These are phyloP conservation scores for Fopius arisanus DNA, from an alignment of 1,140 invertebrate species.

Conservation along the genomic window DNA sequence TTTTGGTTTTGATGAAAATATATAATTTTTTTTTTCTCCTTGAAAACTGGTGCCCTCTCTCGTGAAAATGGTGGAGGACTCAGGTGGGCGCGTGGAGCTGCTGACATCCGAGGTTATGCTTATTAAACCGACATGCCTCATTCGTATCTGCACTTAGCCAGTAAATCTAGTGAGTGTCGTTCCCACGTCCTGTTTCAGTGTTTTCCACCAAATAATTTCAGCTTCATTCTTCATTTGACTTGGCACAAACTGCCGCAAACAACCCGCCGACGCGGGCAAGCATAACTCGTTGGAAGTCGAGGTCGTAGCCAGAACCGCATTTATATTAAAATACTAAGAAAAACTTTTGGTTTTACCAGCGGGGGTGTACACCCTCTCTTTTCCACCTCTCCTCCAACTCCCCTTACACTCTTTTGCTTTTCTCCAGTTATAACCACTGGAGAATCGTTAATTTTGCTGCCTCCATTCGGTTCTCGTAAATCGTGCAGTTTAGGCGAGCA, in stretches of 20 bases:
- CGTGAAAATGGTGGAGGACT: too few relatives aligned
- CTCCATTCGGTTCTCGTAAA: constrained; percentile 66
- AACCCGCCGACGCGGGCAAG: constrained; percentile 45
- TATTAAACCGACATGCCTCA: constrained; percentile 29
- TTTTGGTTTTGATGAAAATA: too few relatives aligned
- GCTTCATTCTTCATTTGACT: constrained; percentile 67
- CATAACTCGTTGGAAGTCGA: constrained; percentile 41
- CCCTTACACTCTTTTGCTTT: constrained; percentile 1
- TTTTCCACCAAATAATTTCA: constrained; percentile 66
- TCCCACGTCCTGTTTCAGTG: constrained; percentile 66
- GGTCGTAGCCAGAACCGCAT: constrained; percentile 49
- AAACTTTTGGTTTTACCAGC: constrained; percentile 43
- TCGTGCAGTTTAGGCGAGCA: constrained; percentile 42
- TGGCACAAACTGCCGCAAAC: constrained; percentile 67
- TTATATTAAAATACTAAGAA: constrained; percentile 67
- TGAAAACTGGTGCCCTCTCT: too few relatives aligned
- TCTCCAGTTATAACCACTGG: constrained; percentile 30
- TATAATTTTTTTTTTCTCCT: too few relatives aligned
- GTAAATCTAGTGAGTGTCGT: constrained; percentile 64
- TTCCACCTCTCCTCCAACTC: constrained; percentile 34
- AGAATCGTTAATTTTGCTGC: constrained; percentile 66
- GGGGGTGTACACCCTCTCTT: background rate
- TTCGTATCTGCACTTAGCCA: constrained; percentile 27
- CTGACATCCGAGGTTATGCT: constrained; percentile 27
- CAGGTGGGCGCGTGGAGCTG: too few relatives aligned